Percentiles rank a stretch among this genome's conserved stretches.
These are phyloP conservation scores for Tachuris rubrigastra DNA, from an alignment of 2,113 vertebrate genomes.

Conservation along the genomic window DNA sequence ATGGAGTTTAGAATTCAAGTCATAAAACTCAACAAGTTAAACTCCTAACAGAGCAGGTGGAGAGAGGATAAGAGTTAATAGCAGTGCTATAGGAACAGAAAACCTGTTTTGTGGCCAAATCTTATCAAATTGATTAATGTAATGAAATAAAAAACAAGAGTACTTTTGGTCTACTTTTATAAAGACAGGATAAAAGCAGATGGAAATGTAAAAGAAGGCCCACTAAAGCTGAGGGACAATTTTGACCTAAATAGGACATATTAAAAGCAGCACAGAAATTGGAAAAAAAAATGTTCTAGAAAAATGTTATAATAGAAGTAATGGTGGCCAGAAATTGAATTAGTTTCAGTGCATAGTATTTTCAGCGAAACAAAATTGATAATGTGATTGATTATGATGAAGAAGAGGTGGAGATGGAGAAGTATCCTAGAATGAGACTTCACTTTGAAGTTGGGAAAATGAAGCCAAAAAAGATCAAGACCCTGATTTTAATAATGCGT, in stretches of 20 bases:
- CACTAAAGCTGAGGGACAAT: neutral
- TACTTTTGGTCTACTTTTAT: neutral
- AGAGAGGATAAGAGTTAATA: constrained; percentile 8
- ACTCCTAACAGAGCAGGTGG: neutral
- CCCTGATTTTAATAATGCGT: neutral
- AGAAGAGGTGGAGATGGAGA: neutral
- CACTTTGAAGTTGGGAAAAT: neutral
- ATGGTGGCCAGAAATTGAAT: neutral
- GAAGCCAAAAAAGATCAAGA: neutral
- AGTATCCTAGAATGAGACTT: neutral
- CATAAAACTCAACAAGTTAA: constrained; percentile 30
- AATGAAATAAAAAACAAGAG: neutral
- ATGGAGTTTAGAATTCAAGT: constrained; percentile 32
- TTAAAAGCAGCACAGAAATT: neutral
- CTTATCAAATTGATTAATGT: neutral
- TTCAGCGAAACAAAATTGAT: neutral
- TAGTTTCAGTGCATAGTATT: neutral
- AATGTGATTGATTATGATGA: neutral
- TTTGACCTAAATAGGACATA: neutral
- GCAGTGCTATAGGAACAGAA: neutral
- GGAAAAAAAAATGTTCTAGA: neutral
- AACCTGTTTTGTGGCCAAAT: neutral
- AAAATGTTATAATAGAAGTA: neutral
- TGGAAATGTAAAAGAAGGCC: neutral
- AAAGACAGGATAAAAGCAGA: neutral